Evolutionary conservation across 2,113 vertebrate genomes (phyloP), one percentile per base, ranked within the genome.

Genomic region (Lipotes vexillifer): DNA sequence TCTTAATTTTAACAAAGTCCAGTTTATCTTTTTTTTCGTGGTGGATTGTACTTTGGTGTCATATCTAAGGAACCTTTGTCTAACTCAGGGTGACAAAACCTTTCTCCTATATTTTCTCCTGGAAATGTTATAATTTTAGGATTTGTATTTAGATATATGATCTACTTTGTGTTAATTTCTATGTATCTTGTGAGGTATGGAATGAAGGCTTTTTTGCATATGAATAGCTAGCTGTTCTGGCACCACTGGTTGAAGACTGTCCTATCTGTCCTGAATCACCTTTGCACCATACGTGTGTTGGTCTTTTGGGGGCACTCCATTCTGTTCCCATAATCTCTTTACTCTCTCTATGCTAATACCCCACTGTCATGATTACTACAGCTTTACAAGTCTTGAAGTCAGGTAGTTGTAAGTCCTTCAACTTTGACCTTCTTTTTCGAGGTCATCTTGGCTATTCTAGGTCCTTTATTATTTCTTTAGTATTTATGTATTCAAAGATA

Each of bases 41-140:
- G 15, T 77, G 25, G 8, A 72, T 61, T 90, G 33, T 80, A 41
- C 25, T 75, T 83, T 95, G 38, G 29, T 90, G 3, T 87, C 61
- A 2, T 77, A 44, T 29, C 52, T 89, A 89, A 88, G 71, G 90
- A 97, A 74, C 85, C 17, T 33, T 88, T n/a, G 8, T 81, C 33
- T 94, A 69, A 59, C 52, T 92, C 44, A 14, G 69, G 52, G 17
- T 94, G 74, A 81, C 14, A 59, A 80, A 86, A 25, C 49, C 59
- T 91, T 95, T 82, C 82, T 93, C 46, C 61, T 66, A 78, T 31
- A 80, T 77, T 94, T 96, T 78, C 72, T 93, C 55, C 66, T 71
- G 69, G 63, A 95, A 68, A 20, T 66, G 41, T 97, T 92, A 69
- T 55, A 44, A 84, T 75, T 90, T 81, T 96, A 87, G 8, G 38